Evolutionary conservation across 2,113 vertebrate species (phyloP).

Genomic region (Gnathonemus echidnorhynchus): DNA sequence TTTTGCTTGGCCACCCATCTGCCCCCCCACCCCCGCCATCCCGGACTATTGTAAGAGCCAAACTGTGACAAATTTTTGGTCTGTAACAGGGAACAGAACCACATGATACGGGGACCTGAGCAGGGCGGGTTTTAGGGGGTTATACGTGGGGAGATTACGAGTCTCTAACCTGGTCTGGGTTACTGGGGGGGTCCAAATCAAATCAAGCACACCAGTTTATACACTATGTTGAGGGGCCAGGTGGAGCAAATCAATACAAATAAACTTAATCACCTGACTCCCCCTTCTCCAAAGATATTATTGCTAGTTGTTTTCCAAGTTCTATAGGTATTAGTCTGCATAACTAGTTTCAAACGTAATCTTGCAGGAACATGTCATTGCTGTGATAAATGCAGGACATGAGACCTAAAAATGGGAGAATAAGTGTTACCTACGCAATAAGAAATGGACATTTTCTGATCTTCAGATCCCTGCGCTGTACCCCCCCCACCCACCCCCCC

Average conservation of each 20-base stretch:
- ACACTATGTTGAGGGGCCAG: not conserved
- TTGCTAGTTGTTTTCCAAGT: not conserved
- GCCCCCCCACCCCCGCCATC: not conserved
- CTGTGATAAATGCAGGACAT: not conserved
- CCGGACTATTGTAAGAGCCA: not conserved
- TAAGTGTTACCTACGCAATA: not conserved
- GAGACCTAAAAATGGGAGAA: not conserved
- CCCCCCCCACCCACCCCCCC: not conserved
- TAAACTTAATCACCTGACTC: not conserved
- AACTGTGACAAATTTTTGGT: not conserved
- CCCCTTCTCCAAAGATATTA: not conserved
- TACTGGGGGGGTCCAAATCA: not conserved
- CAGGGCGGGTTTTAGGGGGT: not conserved
- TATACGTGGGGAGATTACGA: not conserved
- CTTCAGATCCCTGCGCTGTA: not conserved
- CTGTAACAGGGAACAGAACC: not conserved
- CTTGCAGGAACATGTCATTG: not conserved
- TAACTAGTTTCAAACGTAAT: not conserved
- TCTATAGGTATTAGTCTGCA: not conserved
- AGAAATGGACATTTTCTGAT: not conserved
- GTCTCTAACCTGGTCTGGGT: not conserved
- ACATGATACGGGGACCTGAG: not conserved
- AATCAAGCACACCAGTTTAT: not conserved
- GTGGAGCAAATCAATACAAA: not conserved
- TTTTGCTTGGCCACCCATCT: not conserved